phyloP scores from a whole-genome alignment of 2,888 invertebrate species.

The Trisateles emortualis region DNA sequence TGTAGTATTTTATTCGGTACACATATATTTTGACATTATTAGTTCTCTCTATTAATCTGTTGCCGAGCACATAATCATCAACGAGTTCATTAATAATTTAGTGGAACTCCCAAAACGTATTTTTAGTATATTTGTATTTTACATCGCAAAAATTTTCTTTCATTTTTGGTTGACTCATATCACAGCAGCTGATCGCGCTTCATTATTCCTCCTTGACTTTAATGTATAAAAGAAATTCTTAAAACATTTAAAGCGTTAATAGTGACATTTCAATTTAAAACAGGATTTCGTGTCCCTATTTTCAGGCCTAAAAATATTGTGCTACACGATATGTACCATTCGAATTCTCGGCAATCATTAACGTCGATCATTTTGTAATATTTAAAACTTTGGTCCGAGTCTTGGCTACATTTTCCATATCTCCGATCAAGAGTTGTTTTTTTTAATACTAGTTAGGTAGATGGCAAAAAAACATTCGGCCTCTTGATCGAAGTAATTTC shows the following conservation, averaged over 20 bases:
- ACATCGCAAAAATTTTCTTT: neutral
- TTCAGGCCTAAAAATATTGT: neutral
- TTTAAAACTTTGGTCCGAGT: too few species aligned
- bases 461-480: too few species aligned
- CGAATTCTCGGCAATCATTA: too few species aligned
- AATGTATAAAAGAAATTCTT: constrained; percentile 4
- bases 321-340: too few species aligned
- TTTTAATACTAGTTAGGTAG: too few species aligned
- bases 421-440: too few species aligned
- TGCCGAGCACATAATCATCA: neutral
- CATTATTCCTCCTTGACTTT: neutral
- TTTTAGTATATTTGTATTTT: constrained; percentile 2
- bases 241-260: neutral
- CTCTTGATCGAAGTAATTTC: too few species aligned
- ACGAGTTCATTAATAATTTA: constrained; percentile 3
- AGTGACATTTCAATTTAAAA: neutral
- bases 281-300: neutral
- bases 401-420: too few species aligned
- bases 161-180: constrained; percentile 1
- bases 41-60: too few species aligned
- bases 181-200: constrained; percentile 7
- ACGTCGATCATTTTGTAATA: too few species aligned
- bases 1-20: too few species aligned
- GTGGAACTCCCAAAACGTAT: neutral
- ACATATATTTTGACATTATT: too few species aligned